Evolutionary conservation across 2,888 invertebrate species (phyloP).

Genomic region (Andrena haemorrhoa): DNA sequence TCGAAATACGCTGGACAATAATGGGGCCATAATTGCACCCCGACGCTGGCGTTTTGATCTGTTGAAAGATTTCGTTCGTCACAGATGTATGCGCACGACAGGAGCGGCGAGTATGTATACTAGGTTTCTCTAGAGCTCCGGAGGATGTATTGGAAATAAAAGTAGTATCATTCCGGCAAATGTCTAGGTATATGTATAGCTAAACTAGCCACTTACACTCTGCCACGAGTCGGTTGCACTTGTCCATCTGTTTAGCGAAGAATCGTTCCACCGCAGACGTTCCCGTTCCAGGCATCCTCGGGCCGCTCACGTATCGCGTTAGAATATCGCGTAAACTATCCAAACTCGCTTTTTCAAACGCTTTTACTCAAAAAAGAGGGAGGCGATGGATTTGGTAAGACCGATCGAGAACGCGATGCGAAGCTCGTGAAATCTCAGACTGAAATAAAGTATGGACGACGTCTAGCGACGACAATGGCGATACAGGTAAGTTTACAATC

Average conservation of each 20-base stretch:
- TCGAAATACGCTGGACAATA: slow-evolving; percentile 86
- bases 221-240: slow-evolving; percentile 54
- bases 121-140: no score
- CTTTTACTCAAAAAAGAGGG: no score
- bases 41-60: slow-evolving; percentile 17
- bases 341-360: not conserved
- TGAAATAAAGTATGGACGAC: slow-evolving; percentile 26
- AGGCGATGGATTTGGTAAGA: not conserved
- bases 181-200: no score
- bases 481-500: slow-evolving; percentile 27
- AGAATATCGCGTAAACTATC: not conserved
- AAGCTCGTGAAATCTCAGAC: slow-evolving; percentile 36
- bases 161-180: no score
- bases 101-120: no score
- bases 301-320: not conserved
- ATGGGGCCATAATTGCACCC: slow-evolving; percentile 15
- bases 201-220: slow-evolving; percentile 54
- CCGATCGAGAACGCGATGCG: slow-evolving; percentile 19
- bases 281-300: slow-evolving; percentile 15
- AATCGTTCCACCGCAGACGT: slow-evolving; percentile 44
- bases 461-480: not conserved
- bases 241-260: slow-evolving; percentile 55
- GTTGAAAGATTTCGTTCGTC: not conserved
- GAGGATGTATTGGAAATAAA: no score
- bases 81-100: no score